Evolutionary conservation across 2,888 invertebrate species (phyloP).

Genomic region (Eudemis profundana): DNA sequence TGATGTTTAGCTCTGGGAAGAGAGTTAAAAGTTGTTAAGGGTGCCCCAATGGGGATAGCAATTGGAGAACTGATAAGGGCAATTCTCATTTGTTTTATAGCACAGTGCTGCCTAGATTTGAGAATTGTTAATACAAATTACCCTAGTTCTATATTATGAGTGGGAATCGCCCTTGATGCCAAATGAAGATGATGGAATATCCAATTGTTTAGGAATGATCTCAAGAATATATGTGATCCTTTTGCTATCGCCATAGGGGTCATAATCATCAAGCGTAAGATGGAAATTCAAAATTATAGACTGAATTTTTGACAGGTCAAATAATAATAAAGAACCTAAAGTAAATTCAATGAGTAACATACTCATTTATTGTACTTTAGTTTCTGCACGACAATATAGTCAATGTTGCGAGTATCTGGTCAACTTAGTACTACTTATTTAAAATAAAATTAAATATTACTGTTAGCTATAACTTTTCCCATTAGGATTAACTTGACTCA

Average conservation of each 20-base stretch:
- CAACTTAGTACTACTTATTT: too few species aligned
- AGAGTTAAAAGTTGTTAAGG: not conserved
- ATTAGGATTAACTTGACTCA: too few species aligned
- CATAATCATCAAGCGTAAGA: not conserved
- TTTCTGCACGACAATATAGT: too few species aligned
- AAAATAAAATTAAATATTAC: too few species aligned
- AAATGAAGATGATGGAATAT: not conserved
- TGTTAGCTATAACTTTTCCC: too few species aligned
- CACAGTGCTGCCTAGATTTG: not conserved
- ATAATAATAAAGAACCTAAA: not conserved
- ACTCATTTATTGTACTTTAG: too few species aligned
- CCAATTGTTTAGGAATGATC: constrained; percentile 1
- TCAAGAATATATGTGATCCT: constrained; percentile 9
- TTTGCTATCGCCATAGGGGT: constrained; percentile 18
- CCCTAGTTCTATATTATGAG: not conserved
- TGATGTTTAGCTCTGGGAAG: not conserved
- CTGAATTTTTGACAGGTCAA: constrained; percentile 2
- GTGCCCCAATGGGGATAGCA: constrained; percentile 4
- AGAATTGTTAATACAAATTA: not conserved
- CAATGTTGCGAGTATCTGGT: too few species aligned
- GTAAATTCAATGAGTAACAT: too few species aligned
- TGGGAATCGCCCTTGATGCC: not conserved
- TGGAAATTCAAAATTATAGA: not conserved
- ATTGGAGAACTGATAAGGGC: not conserved
- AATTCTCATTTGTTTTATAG: constrained; percentile 18